Percentiles rank a stretch among this genome's conserved stretches.
Evolutionary conservation across 2,797 vertebrate species (phyloP).

Genomic region (Phalloptychus januarius): DNA sequence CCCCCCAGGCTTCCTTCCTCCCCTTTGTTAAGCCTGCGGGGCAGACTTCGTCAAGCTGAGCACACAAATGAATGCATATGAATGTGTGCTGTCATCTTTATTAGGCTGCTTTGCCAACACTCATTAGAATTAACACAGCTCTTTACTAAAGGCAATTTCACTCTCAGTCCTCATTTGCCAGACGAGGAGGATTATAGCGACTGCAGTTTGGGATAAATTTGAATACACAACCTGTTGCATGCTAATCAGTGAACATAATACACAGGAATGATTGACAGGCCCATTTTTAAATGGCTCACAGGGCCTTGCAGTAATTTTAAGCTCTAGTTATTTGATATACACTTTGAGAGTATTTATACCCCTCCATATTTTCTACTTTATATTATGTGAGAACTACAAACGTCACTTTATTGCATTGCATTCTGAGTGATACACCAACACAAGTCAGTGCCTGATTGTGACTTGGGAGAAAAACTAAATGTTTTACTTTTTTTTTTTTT

Average conservation of each 20-base stretch:
- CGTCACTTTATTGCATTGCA: neutral
- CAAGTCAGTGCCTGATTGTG: neutral
- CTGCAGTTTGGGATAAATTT: slow-evolving; percentile 42
- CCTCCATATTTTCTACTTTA: neutral
- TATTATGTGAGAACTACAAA: neutral
- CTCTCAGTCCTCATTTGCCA: slow-evolving; percentile 60
- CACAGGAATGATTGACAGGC: slow-evolving; percentile 21
- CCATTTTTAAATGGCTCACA: slow-evolving; percentile 23
- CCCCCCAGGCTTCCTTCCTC: slow-evolving; percentile 79
- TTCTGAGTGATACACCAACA: neutral
- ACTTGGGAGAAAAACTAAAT: neutral
- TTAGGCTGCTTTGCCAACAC: slow-evolving; percentile 72
- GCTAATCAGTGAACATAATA: slow-evolving; percentile 42
- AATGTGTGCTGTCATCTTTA: slow-evolving; percentile 82
- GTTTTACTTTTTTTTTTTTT: too few species aligned
- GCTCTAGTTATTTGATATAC: slow-evolving; percentile 15
- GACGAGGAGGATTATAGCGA: slow-evolving; percentile 58
- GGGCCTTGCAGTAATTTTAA: slow-evolving; percentile 11
- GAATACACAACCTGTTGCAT: slow-evolving; percentile 70
- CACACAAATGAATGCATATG: slow-evolving; percentile 84
- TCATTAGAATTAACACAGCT: slow-evolving; percentile 74
- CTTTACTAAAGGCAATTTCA: slow-evolving; percentile 63
- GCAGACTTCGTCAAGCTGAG: slow-evolving; percentile 84
- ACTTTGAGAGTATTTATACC: neutral
- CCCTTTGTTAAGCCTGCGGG: slow-evolving; percentile 79